These are phyloP conservation scores for Ctenodactylus gundi DNA, from an alignment of 2,113 vertebrate species.

Conservation along the genomic window DNA sequence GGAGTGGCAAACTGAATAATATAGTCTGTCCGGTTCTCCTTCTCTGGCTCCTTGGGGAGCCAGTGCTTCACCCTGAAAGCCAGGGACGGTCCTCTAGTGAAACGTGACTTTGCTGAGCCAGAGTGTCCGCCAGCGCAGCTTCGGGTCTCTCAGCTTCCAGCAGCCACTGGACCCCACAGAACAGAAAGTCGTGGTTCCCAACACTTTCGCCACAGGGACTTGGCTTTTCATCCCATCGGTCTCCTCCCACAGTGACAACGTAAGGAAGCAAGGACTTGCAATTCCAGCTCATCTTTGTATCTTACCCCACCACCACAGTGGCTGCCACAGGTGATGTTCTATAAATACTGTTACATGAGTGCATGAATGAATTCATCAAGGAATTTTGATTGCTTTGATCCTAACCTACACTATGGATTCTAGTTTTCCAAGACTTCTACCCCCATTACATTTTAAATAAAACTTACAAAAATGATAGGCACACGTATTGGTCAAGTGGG, in stretches of 20 bases:
- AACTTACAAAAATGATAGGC: not conserved
- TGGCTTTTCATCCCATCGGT: not conserved
- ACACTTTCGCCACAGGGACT: not conserved
- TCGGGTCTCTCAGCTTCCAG: not conserved
- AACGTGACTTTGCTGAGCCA: not conserved
- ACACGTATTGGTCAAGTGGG: not conserved
- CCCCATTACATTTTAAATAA: not conserved
- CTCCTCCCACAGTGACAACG: not conserved
- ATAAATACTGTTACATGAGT: not conserved
- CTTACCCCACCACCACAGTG: not conserved
- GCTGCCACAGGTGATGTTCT: not conserved
- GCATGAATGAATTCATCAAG: not conserved
- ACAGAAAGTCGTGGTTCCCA: not conserved
- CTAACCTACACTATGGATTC: not conserved
- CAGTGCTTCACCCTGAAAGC: not conserved
- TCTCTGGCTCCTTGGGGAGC: not conserved
- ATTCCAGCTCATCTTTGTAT: not conserved
- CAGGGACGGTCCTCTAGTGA: not conserved
- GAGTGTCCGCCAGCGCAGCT: not conserved
- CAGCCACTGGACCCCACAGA: not conserved
- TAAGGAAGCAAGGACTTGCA: not conserved
- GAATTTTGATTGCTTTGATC: not conserved
- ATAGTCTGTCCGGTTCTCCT: not conserved
- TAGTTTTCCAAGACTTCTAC: not conserved
- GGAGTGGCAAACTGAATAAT: not conserved